phyloP scores from a whole-genome alignment of 2,888 invertebrate genomes.

The Altica lythri region DNA sequence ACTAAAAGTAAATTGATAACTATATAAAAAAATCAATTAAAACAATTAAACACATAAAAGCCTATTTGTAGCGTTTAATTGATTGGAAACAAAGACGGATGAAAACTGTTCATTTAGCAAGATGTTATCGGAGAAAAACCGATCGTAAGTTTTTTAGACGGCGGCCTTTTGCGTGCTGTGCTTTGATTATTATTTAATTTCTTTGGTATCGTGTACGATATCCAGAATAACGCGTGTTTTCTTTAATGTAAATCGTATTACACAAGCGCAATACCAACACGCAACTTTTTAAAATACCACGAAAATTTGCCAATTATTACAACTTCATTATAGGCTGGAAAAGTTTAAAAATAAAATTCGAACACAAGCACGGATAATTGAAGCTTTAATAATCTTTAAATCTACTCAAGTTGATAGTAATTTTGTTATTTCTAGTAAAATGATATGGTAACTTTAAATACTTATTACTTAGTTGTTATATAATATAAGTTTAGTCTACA shows the following conservation, averaged over 20 bases:
- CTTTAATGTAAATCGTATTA: constrained; percentile 40
- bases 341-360: constrained; percentile 26
- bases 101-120: constrained; percentile 14
- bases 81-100: constrained; percentile 2
- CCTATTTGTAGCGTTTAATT: constrained; percentile 8
- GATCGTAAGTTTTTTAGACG: constrained; percentile 10
- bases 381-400: constrained; percentile 4
- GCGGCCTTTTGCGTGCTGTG: constrained; percentile 29
- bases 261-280: constrained; percentile 34
- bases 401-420: constrained; percentile 10
- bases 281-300: constrained; percentile 34
- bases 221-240: constrained; percentile 40
- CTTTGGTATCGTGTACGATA: constrained; percentile 40
- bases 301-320: constrained; percentile 34
- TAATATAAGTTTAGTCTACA: neutral
- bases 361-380: constrained; percentile 1
- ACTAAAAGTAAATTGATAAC: too few relatives aligned
- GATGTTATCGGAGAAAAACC: constrained; percentile 11
- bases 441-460: neutral
- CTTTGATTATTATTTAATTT: constrained; percentile 44
- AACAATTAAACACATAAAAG: too few relatives aligned
- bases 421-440: neutral
- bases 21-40: too few relatives aligned
- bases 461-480: neutral
- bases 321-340: constrained; percentile 33